Percentiles rank a stretch among this genome's conserved stretches.
phyloP scores from a whole-genome alignment of 2,888 invertebrate genomes.

The Helleia helle region DNA sequence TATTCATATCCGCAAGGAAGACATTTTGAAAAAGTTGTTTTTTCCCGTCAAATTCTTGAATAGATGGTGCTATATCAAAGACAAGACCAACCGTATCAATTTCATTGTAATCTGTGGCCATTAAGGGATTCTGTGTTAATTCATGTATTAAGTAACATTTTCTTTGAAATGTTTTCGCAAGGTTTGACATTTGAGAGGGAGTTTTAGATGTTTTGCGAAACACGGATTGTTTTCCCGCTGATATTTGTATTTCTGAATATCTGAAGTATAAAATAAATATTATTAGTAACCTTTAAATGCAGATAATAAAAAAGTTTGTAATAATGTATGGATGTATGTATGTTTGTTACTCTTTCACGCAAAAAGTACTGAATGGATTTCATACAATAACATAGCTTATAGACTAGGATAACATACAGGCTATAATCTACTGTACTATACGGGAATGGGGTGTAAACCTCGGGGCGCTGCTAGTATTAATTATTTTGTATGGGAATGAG shows the following conservation, averaged over 20 bases:
- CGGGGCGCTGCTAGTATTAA: too few relatives aligned
- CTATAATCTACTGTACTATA: too few relatives aligned
- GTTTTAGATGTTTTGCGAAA: slow-evolving; percentile 43
- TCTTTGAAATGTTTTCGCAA: slow-evolving; percentile 35
- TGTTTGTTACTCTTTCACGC: too few relatives aligned
- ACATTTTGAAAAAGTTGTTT: slow-evolving; percentile 68
- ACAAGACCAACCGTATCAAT: slow-evolving; percentile 83
- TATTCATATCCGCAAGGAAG: slow-evolving; percentile 71
- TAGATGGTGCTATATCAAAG: slow-evolving; percentile 66
- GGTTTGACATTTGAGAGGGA: slow-evolving; percentile 24
- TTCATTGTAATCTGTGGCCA: slow-evolving; percentile 73
- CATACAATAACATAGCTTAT: too few relatives aligned
- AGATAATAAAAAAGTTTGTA: too few relatives aligned
- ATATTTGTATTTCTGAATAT: slow-evolving; percentile 69
- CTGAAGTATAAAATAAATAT: slow-evolving; percentile 35
- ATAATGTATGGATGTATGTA: too few relatives aligned
- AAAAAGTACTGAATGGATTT: too few relatives aligned
- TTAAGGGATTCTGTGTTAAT: slow-evolving; percentile 35
- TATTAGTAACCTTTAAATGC: too few relatives aligned
- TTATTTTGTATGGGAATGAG: too few relatives aligned
- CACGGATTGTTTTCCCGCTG: slow-evolving; percentile 64
- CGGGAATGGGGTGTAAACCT: too few relatives aligned
- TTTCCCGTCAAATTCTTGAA: slow-evolving; percentile 43
- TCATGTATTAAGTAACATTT: slow-evolving; percentile 61
- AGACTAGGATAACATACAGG: too few relatives aligned